Percentiles rank a stretch among this genome's conserved stretches.
phyloP scores from a whole-genome alignment of 2,113 vertebrate species.

The Narcine bancroftii region DNA sequence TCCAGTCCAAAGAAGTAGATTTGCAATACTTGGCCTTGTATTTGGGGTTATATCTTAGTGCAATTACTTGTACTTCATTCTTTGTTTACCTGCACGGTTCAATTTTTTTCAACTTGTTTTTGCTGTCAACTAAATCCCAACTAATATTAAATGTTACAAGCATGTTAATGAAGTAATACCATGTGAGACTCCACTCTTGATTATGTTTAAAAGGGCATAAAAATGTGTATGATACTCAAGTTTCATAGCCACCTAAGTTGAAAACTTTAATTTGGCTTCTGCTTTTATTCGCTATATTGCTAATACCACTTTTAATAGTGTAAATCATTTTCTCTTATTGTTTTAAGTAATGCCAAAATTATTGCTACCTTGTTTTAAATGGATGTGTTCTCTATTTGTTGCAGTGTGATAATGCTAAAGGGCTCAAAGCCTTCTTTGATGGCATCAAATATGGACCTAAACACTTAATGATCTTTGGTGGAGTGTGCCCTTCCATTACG shows the following conservation, averaged over 20 bases:
- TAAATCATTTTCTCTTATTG: background rate
- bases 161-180: background rate
- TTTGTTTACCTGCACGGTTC: too few relatives aligned
- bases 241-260: background rate
- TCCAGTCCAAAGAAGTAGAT: background rate
- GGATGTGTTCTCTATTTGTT: conserved; percentile 39
- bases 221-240: background rate
- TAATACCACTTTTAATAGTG: background rate
- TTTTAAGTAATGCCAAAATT: background rate
- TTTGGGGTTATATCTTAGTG: too few relatives aligned
- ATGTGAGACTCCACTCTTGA: background rate
- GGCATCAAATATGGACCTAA: conserved; percentile 97
- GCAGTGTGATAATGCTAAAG: conserved; percentile 96
- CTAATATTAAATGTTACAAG: background rate
- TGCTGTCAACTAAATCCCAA: background rate
- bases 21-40: background rate
- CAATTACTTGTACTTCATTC: too few relatives aligned
- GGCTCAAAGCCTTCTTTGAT: conserved; percentile 95
- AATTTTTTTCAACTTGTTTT: background rate
- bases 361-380: background rate
- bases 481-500: conserved; percentile 92
- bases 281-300: background rate
- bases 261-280: background rate
- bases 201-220: background rate
- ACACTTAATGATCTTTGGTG: conserved; percentile 97